A percentile compares a stretch with the other conserved stretches of the same genome.
Conservation (phyloP, 2,888 invertebrate species). For the Drosophila austrosaltans region DNA sequence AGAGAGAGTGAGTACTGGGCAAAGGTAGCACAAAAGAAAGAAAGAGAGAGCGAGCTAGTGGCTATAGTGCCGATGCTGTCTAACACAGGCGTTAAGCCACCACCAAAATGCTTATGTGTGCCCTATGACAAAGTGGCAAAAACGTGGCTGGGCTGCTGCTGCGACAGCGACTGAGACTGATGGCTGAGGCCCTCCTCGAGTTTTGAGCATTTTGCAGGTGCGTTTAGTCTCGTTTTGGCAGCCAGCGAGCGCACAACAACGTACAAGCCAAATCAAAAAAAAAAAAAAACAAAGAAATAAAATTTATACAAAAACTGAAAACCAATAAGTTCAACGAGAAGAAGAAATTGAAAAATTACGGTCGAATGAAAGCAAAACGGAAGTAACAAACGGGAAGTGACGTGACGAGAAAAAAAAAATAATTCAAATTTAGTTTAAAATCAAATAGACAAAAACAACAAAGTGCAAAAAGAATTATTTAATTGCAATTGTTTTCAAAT, state of each 20-base stretch:
- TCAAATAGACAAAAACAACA: neutral
- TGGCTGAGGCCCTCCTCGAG: conserved; percentile 48
- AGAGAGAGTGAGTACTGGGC: neutral
- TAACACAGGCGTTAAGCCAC: conserved; percentile 19
- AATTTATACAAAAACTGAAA: neutral
- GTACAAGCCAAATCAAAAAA: conserved; percentile 17
- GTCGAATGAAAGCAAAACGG: neutral
- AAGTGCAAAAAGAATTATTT: neutral
- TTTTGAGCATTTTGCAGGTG: conserved; percentile 75
- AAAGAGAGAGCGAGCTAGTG: neutral
- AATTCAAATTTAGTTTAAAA: too few relatives aligned
- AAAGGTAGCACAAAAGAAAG: neutral
- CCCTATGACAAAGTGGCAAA: conserved; percentile 65
- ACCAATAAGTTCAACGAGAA: too few relatives aligned
- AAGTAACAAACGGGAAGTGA: neutral
- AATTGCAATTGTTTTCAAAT: neutral
- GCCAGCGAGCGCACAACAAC: conserved; percentile 66
- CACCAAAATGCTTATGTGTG: conserved; percentile 38
- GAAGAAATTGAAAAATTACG: neutral
- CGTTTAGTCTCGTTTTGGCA: conserved; percentile 82
- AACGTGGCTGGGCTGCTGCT: conserved; percentile 34
- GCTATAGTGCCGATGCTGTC: neutral
- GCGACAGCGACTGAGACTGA: conserved; percentile 42
- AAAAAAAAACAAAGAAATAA: neutral
- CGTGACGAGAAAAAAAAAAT: neutral